Base-by-base conservation (phyloP, 1,140 invertebrate species). In the Meteorus sp. region DNA sequence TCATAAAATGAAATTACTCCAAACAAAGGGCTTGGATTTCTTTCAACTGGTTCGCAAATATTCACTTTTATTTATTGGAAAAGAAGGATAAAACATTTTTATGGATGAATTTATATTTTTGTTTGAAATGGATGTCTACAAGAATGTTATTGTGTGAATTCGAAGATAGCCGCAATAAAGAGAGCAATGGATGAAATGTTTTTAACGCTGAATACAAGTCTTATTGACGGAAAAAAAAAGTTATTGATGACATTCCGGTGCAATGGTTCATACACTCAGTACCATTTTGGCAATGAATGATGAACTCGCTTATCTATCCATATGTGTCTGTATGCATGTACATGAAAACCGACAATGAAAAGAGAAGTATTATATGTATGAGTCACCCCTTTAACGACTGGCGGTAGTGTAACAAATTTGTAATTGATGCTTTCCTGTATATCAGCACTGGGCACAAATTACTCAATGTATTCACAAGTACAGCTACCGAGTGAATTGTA, bases 1-100 rank as follows among this genome's bases (percentile, higher is more conserved):
- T 58, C 45, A 23, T 58, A 51, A 58, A 57, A 57, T 57, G 35
- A 57, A 50, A 57, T 57, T 57, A 57, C 55, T 57, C 27, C 44
- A 57, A 48, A 57, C 55, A 57, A 48, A 50, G 33, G 33, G 45
- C 44, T 57, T 27, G 19, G 45, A 35, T 57, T 48, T 57, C 35
- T 39, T 33, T 50, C 35, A n/a, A 11, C 35, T 39, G 3, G 3
- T 4, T 39, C 11, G 35, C 35, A 39, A 11, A 39, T 22, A 19
- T 54, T 54, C 43, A 29, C 35, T 27, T 44, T 43, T 23, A 19
- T 53, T 31, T 35, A 13, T 7, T 48, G n/a, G n/a, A n/a, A n/a
- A n/a, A n/a, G n/a, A n/a, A n/a, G n/a, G n/a, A n/a, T n/a, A n/a
- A n/a, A n/a, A n/a, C n/a, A n/a, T n/a, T n/a, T n/a, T n/a, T n/a